Percentiles rank a stretch among this genome's conserved stretches.
phyloP scores from a whole-genome alignment of 2,888 invertebrate genomes.

The Dysmachus trigonus region DNA sequence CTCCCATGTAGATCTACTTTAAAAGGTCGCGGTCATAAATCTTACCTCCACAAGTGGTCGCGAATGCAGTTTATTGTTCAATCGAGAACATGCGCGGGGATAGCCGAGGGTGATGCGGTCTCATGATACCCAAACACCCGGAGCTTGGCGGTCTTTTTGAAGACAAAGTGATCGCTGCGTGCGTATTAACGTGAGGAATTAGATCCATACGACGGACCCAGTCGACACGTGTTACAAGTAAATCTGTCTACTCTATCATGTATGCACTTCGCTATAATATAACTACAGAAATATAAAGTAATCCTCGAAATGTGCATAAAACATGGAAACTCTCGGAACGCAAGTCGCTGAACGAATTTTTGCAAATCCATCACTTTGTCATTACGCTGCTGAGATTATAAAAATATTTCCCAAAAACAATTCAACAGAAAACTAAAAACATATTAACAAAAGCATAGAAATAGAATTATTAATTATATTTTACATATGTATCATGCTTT shows the following conservation, averaged over 20 bases:
- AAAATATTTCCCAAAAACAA: too few relatives aligned
- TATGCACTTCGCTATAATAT: neutral
- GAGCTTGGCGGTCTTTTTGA: conserved; percentile 5
- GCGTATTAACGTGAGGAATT: neutral
- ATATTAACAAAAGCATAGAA: too few relatives aligned
- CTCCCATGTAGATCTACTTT: conserved; percentile 39
- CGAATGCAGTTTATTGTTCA: conserved; percentile 13
- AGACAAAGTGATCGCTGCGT: neutral
- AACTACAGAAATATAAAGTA: neutral
- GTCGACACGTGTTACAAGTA: conserved; percentile 6
- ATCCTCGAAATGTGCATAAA: neutral
- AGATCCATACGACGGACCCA: neutral
- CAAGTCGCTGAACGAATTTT: too few relatives aligned
- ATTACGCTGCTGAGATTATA: too few relatives aligned
- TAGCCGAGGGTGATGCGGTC: neutral
- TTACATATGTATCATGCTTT: too few relatives aligned
- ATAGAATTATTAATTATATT: too few relatives aligned
- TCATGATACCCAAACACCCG: conserved; percentile 1
- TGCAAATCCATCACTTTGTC: too few relatives aligned
- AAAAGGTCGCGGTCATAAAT: conserved; percentile 40
- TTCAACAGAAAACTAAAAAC: too few relatives aligned
- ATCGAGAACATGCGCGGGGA: neutral
- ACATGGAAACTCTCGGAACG: too few relatives aligned
- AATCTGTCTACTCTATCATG: neutral
- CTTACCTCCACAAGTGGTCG: conserved; percentile 11